Percentiles rank a stretch among this genome's conserved stretches.
Conservation (phyloP, 2,113 vertebrate genomes). For the Gavia stellata region DNA sequence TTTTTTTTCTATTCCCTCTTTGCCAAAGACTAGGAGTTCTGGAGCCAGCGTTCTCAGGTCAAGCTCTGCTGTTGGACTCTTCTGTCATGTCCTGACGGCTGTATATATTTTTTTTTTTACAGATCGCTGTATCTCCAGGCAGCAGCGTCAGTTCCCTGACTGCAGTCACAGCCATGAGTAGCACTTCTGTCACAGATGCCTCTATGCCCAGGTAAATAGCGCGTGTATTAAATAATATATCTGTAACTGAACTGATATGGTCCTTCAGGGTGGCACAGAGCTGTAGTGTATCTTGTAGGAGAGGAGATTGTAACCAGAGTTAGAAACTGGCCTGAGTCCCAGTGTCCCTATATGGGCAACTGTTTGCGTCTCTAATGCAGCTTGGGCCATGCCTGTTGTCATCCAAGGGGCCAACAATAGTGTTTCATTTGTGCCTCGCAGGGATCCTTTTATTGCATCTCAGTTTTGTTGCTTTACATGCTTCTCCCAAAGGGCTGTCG, state of each 20-base stretch:
- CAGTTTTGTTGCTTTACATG: background rate
- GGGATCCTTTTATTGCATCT: conserved; percentile 6
- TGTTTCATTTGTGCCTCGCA: background rate
- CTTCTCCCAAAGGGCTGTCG: background rate
- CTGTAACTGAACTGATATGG: background rate
- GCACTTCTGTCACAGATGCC: conserved; percentile 78
- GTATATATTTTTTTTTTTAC: background rate
- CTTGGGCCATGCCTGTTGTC: background rate
- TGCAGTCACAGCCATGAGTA: conserved; percentile 86
- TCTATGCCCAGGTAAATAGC: conserved; percentile 78
- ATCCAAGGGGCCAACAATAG: background rate
- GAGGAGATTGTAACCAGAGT: background rate
- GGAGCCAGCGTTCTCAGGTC: background rate
- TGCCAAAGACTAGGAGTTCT: background rate
- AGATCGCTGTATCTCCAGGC: conserved; percentile 87
- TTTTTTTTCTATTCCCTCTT: background rate
- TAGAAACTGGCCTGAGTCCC: background rate
- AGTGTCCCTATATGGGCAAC: fast-evolving
- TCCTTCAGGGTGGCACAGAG: background rate
- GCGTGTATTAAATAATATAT: background rate
- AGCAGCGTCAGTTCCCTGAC: conserved; percentile 89
- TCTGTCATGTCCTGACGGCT: background rate
- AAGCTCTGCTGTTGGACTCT: background rate
- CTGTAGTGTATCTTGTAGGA: background rate
- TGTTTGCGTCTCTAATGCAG: background rate